Percentiles rank a stretch among this genome's conserved stretches.
phyloP scores from a whole-genome alignment of 2,113 vertebrate species.

The Shinisaurus crocodilurus region DNA sequence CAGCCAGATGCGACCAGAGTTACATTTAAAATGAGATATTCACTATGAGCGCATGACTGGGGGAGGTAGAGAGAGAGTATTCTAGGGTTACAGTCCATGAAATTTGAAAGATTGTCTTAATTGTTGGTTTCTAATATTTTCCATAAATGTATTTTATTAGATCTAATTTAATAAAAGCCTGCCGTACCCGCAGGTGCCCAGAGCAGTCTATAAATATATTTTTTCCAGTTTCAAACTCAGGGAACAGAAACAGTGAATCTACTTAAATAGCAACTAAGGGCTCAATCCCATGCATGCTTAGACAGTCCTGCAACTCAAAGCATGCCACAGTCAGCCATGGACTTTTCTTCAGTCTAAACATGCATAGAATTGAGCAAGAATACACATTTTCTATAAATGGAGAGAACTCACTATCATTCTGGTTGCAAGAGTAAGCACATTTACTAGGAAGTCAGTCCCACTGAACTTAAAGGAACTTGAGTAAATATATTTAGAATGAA shows the following conservation, averaged over 20 bases:
- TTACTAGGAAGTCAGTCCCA: not conserved
- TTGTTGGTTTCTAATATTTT: not conserved
- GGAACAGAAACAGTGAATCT: not conserved
- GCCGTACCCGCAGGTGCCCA: not conserved
- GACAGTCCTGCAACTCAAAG: too few relatives aligned
- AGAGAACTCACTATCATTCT: not conserved
- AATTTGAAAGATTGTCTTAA: not conserved
- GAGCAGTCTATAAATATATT: not conserved
- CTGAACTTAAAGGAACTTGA: not conserved
- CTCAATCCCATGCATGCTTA: too few relatives aligned
- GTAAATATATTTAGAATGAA: not conserved
- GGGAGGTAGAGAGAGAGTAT: not conserved
- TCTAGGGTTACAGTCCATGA: not conserved
- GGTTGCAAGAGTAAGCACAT: not conserved
- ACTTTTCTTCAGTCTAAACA: too few relatives aligned
- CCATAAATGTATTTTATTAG: not conserved
- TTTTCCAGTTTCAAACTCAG: not conserved
- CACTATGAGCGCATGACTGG: too few relatives aligned
- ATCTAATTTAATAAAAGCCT: not conserved
- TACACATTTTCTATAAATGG: not conserved
- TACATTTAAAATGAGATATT: not conserved
- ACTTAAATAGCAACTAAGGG: not conserved
- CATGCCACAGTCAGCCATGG: too few relatives aligned
- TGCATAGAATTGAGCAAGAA: too few relatives aligned
- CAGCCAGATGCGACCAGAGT: too few relatives aligned